Conservation (phyloP, 2,888 invertebrate genomes). For the Cetonia aurata region DNA sequence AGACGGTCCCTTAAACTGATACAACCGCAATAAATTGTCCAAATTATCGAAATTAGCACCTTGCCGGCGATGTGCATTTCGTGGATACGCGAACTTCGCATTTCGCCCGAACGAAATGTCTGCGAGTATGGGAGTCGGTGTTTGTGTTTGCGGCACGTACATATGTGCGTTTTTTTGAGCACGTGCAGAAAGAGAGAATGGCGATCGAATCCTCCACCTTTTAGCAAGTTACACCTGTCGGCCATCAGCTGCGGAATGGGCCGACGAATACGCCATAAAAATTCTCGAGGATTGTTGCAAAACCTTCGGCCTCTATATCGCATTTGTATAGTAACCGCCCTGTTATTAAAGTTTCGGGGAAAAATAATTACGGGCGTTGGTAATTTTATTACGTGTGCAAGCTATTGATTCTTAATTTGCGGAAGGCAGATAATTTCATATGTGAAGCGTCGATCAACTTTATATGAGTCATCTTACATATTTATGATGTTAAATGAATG, state of each 20-base stretch:
- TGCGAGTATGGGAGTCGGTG: neutral
- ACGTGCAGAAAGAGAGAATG: slow-evolving; percentile 25
- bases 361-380: slow-evolving; percentile 16
- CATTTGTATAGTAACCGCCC: slow-evolving; percentile 19
- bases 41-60: slow-evolving; percentile 44
- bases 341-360: slow-evolving; percentile 30
- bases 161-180: slow-evolving; percentile 6
- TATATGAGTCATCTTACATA: no score
- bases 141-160: neutral
- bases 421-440: no score
- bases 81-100: slow-evolving; percentile 20
- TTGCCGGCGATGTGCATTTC: slow-evolving; percentile 28
- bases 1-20: slow-evolving; percentile 21
- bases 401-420: slow-evolving; percentile 31
- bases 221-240: slow-evolving; percentile 47
- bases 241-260: slow-evolving; percentile 45
- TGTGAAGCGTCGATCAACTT: no score
- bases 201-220: slow-evolving; percentile 44
- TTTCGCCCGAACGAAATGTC: slow-evolving; percentile 16
- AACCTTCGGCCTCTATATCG: slow-evolving; percentile 20
- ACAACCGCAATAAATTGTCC: slow-evolving; percentile 39
- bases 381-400: slow-evolving; percentile 8
- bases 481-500: no score
- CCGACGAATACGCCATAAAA: slow-evolving; percentile 37
- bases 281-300: slow-evolving; percentile 32